Conservation (phyloP, 53 echinoderm and acorn worm genomes). For the Actinopyga echinites region DNA sequence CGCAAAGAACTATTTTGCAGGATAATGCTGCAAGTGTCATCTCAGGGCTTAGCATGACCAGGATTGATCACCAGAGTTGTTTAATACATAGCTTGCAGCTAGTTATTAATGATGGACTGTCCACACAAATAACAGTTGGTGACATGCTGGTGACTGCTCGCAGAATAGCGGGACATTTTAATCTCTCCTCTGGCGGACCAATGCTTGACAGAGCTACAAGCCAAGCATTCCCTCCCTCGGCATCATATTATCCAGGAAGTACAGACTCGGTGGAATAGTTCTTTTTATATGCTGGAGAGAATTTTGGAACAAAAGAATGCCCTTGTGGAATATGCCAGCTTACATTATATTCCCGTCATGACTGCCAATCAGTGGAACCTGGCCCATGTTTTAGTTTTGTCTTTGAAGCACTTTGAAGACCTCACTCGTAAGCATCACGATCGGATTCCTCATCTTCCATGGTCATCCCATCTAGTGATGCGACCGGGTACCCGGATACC, state of each 20-base stretch:
- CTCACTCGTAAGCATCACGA: background rate
- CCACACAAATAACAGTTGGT: background rate
- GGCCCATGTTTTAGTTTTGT: background rate
- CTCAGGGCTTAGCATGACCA: background rate
- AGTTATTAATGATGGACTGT: constrained; percentile 23
- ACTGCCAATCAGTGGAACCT: constrained; percentile 36
- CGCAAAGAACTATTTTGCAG: constrained; percentile 11
- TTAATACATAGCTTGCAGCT: constrained; percentile 42
- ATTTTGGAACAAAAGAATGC: constrained; percentile 33
- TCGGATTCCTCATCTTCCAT: background rate
- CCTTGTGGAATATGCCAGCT: constrained; percentile 33
- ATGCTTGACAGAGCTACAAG: background rate
- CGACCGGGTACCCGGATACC: too few species aligned
- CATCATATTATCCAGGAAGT: constrained; percentile 45
- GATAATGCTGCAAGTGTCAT: constrained; percentile 36
- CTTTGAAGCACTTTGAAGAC: background rate
- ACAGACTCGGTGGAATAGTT: constrained; percentile 30
- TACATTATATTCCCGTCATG: constrained; percentile 23
- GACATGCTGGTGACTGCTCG: constrained; percentile 34
- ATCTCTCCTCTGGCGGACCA: constrained; percentile 1
- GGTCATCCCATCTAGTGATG: constrained; percentile 32
- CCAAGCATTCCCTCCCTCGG: background rate
- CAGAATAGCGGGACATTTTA: constrained; percentile 18
- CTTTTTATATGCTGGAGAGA: constrained; percentile 20
- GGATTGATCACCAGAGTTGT: constrained; percentile 29